Evolutionary conservation across 1,140 invertebrate species (phyloP).

Genomic region (Drosophila pachea): DNA sequence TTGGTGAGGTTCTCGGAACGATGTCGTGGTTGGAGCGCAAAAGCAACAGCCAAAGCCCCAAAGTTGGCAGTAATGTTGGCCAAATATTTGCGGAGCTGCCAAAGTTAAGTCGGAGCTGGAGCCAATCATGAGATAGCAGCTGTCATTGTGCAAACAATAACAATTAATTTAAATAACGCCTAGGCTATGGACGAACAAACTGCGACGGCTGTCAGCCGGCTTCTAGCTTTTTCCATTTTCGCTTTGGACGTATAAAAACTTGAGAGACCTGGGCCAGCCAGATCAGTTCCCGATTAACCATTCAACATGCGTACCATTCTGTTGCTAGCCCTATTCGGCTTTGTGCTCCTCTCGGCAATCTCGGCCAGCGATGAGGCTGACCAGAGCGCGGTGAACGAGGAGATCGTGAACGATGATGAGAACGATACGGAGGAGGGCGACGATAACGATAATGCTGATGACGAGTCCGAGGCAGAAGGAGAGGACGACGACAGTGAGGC

Average conservation of each 20-base stretch:
- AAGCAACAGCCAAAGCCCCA: background rate
- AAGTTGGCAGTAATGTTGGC: background rate
- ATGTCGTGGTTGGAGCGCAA: background rate
- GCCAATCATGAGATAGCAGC: slow-evolving; percentile 19
- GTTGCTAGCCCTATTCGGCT: slow-evolving; percentile 55
- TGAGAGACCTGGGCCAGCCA: background rate
- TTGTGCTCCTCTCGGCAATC: slow-evolving; percentile 47
- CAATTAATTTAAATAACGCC: slow-evolving; percentile 4
- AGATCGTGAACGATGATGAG: background rate
- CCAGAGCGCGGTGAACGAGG: background rate
- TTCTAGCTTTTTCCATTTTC: background rate
- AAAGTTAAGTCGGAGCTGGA: slow-evolving; percentile 14
- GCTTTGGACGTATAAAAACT: slow-evolving; percentile 49
- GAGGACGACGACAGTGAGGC: background rate
- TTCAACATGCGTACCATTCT: slow-evolving; percentile 52
- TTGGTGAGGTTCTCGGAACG: slow-evolving; percentile 21
- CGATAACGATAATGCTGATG: background rate
- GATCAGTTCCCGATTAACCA: slow-evolving; percentile 47
- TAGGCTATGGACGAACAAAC: background rate
- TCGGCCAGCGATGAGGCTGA: slow-evolving; percentile 12
- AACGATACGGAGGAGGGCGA: background rate
- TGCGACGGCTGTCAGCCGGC: background rate
- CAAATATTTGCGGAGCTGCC: slow-evolving; percentile 39
- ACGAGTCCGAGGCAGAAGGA: background rate
- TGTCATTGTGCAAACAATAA: slow-evolving; percentile 36